Percentiles rank a stretch among this genome's conserved stretches.
phyloP scores from a whole-genome alignment of 2,113 vertebrate species.

The Scolopax mira region DNA sequence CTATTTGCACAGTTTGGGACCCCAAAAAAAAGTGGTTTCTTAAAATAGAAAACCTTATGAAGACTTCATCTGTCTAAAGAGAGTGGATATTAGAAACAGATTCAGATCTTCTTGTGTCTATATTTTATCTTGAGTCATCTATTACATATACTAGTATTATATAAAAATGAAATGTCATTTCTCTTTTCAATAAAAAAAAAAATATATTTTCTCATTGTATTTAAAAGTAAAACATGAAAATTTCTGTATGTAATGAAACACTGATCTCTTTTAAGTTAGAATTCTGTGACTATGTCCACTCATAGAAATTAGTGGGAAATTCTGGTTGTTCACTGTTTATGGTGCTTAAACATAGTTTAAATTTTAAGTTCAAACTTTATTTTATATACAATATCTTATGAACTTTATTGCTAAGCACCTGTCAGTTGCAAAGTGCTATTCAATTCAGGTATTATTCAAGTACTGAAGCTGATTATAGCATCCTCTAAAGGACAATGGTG shows the following conservation, averaged over 20 bases:
- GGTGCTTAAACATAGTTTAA: neutral
- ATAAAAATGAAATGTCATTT: neutral
- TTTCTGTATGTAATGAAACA: neutral
- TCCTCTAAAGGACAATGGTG: neutral
- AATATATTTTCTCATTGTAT: neutral
- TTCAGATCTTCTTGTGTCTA: neutral
- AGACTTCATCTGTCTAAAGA: neutral
- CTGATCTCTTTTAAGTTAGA: neutral
- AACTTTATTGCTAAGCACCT: neutral
- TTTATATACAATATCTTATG: neutral
- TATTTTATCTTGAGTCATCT: neutral
- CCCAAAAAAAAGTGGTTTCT: neutral
- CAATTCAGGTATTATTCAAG: neutral
- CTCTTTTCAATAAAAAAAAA: neutral
- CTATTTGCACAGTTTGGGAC: neutral
- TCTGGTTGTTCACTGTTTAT: neutral
- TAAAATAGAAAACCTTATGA: neutral
- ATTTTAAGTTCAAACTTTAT: neutral
- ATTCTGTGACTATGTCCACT: neutral
- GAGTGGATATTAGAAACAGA: neutral
- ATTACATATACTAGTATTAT: neutral
- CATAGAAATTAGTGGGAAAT: neutral
- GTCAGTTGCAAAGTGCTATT: neutral
- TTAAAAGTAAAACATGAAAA: neutral
- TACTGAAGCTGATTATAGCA: neutral